These are phyloP conservation scores for Hydraecia micacea DNA, from an alignment of 2,888 invertebrate genomes.

Conservation along the genomic window DNA sequence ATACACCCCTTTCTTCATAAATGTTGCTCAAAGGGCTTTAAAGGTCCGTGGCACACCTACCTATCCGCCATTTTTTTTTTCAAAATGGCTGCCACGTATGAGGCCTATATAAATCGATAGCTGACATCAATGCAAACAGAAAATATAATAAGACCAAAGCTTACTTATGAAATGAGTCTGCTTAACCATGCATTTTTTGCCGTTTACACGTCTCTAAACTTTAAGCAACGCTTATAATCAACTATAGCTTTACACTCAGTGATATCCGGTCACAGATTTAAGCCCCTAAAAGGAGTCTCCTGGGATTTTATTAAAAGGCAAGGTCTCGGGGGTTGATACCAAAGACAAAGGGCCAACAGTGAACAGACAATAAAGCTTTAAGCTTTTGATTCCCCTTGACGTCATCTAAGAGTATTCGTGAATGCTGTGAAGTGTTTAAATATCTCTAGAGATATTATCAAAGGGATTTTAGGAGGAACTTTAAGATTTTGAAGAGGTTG, in stretches of 20 bases:
- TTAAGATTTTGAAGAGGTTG: neutral
- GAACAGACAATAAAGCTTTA: conserved; percentile 45
- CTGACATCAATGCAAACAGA: no score
- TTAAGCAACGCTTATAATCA: neutral
- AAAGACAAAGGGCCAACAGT: conserved; percentile 55
- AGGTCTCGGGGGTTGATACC: conserved; percentile 27
- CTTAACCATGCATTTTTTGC: neutral
- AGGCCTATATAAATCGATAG: neutral
- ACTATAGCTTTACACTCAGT: neutral
- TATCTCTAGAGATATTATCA: conserved; percentile 30
- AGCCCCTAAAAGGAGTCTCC: conserved; percentile 32
- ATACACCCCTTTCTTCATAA: neutral
- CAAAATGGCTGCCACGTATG: neutral
- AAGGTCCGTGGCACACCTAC: neutral
- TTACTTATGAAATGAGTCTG: neutral
- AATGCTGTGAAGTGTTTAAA: conserved; percentile 44
- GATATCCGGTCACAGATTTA: conserved; percentile 11
- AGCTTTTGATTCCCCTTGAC: conserved; percentile 55
- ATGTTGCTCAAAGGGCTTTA: neutral
- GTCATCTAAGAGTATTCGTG: conserved; percentile 40
- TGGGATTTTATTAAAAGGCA: conserved; percentile 31
- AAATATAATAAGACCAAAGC: neutral
- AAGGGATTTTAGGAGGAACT: conserved; percentile 14
- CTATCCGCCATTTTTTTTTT: neutral
- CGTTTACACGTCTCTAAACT: neutral